Evolutionary conservation across 2,888 invertebrate species (phyloP).

Genomic region (Plebejus melissa): DNA sequence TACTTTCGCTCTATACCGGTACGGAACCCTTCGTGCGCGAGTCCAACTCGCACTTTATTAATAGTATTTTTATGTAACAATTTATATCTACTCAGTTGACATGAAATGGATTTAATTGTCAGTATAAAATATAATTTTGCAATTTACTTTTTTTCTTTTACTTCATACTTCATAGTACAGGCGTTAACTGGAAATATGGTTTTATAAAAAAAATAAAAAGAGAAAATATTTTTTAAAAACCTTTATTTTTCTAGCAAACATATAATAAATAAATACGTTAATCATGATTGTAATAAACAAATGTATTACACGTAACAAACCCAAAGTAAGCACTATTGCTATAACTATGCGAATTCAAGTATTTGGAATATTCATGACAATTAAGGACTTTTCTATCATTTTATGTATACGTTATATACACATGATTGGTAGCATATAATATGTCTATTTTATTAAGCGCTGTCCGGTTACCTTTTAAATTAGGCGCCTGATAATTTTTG

Average conservation of each 20-base stretch:
- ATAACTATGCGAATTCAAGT: neutral
- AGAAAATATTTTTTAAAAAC: slow-evolving; percentile 5
- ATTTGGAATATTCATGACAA: neutral
- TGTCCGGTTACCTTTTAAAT: neutral
- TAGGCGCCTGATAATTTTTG: neutral
- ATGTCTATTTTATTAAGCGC: neutral
- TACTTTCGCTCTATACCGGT: too few relatives aligned
- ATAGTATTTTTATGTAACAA: too few relatives aligned
- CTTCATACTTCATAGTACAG: neutral
- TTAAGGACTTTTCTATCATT: neutral
- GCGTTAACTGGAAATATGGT: neutral
- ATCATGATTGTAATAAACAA: slow-evolving; percentile 23
- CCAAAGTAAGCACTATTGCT: slow-evolving; percentile 2
- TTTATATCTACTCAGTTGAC: too few relatives aligned
- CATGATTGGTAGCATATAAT: neutral
- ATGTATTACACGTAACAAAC: neutral
- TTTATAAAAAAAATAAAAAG: neutral
- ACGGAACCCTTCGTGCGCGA: too few relatives aligned
- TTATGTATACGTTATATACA: slow-evolving; percentile 10
- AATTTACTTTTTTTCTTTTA: neutral
- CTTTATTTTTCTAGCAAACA: slow-evolving; percentile 26
- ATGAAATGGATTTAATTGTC: too few relatives aligned
- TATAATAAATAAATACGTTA: slow-evolving; percentile 26
- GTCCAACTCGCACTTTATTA: too few relatives aligned
- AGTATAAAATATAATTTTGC: neutral